These are phyloP conservation scores for Stenichneumon culpator DNA, from an alignment of 2,888 invertebrate species.

Conservation along the genomic window DNA sequence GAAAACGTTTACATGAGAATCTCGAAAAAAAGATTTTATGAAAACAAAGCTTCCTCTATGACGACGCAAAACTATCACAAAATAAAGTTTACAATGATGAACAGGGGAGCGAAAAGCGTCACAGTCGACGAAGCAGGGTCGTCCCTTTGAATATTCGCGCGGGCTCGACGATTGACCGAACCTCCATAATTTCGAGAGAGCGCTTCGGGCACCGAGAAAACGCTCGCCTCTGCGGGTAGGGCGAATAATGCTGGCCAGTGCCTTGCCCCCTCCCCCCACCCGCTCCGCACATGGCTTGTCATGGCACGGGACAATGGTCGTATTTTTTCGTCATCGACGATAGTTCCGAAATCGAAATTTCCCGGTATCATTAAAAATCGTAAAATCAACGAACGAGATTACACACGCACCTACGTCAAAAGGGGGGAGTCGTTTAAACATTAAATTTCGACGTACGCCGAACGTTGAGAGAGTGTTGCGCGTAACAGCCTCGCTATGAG, in stretches of 20 bases:
- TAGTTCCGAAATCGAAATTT: background rate
- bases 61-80: no score
- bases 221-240: constrained; percentile 57
- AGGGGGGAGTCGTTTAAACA: background rate
- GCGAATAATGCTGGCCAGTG: constrained; percentile 45
- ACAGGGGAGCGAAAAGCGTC: background rate
- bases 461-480: no score
- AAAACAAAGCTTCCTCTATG: no score
- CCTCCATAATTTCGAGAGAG: constrained; percentile 9
- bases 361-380: background rate
- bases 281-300: constrained; percentile 55
- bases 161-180: background rate
- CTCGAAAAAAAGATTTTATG: no score
- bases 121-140: background rate
- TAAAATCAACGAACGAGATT: background rate
- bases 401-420: background rate
- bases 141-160: background rate
- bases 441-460: constrained; percentile 21
- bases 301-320: constrained; percentile 51
- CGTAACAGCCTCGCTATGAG: constrained; percentile 12
- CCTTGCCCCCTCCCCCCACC: no score
- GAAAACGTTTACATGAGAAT: no score
- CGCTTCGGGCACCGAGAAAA: background rate
- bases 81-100: no score
- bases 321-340: constrained; percentile 18